Evolutionary conservation across 2,888 invertebrate species (phyloP).

Genomic region (Hemistola chrysoprasaria): DNA sequence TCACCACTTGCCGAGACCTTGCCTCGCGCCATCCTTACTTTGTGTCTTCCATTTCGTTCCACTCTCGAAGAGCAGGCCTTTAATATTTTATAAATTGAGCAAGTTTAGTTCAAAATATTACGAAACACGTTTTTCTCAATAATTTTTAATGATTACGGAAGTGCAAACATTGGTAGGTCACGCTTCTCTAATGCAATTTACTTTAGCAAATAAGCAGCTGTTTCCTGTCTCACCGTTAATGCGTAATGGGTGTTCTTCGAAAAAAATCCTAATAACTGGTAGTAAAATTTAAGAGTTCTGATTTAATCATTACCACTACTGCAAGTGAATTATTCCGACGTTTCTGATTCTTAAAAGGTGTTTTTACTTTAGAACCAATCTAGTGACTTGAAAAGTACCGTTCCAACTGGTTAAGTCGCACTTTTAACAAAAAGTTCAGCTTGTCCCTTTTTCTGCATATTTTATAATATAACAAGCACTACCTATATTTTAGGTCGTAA

Average conservation of each 20-base stretch:
- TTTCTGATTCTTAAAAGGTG: too few relatives aligned
- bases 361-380: too few relatives aligned
- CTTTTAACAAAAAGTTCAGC: too few relatives aligned
- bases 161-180: slow-evolving; percentile 46
- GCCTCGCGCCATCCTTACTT: slow-evolving; percentile 43
- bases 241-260: too few relatives aligned
- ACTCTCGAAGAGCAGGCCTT: slow-evolving; percentile 9
- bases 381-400: too few relatives aligned
- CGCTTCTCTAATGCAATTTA: slow-evolving; percentile 62
- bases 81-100: slow-evolving; percentile 17
- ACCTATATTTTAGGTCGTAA: too few relatives aligned
- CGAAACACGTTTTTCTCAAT: slow-evolving; percentile 33
- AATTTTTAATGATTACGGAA: slow-evolving; percentile 48
- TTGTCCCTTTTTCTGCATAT: too few relatives aligned
- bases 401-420: too few relatives aligned
- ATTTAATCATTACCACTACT: too few relatives aligned
- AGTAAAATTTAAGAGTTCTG: too few relatives aligned
- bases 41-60: slow-evolving; percentile 24
- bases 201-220: slow-evolving; percentile 55
- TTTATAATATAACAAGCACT: background rate
- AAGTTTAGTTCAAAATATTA: slow-evolving; percentile 23
- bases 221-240: slow-evolving; percentile 45
- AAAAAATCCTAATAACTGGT: too few relatives aligned
- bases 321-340: too few relatives aligned
- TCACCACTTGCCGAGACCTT: slow-evolving; percentile 34